Conservation (phyloP, 2,797 vertebrate species). For the Salmo trutta region DNA sequence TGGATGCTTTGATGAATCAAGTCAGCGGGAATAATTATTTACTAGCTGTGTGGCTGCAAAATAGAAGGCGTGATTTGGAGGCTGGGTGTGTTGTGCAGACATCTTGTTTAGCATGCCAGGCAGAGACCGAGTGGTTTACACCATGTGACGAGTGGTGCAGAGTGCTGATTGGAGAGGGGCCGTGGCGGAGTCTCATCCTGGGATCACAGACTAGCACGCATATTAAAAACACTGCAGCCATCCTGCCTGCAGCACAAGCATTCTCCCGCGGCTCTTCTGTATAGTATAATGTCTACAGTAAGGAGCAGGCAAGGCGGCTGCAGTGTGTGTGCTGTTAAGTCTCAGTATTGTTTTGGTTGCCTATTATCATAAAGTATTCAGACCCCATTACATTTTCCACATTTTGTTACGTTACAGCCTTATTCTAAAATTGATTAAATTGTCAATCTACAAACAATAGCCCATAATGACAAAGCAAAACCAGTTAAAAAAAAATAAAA, state of each 20-base stretch:
- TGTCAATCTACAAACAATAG: too few species aligned
- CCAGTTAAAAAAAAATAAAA: too few species aligned
- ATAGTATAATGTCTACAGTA: conserved; percentile 18
- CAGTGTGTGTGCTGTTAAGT: neutral
- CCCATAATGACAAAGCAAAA: too few species aligned
- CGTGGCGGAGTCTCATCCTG: conserved; percentile 3
- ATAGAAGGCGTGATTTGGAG: neutral
- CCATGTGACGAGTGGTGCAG: conserved; percentile 3
- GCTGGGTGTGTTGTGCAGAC: neutral
- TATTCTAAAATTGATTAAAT: too few species aligned
- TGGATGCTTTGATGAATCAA: neutral
- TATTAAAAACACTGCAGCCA: conserved; percentile 26
- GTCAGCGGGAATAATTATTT: neutral
- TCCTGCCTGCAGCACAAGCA: conserved; percentile 20
- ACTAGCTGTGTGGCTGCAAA: neutral
- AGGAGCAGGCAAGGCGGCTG: neutral
- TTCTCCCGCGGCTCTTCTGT: neutral
- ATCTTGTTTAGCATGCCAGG: neutral
- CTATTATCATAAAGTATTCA: neutral
- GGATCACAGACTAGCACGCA: conserved; percentile 22
- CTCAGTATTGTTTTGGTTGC: neutral
- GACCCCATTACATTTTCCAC: too few species aligned
- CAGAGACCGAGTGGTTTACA: neutral
- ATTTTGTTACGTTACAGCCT: too few species aligned
- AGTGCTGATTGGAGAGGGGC: neutral